phyloP scores from a whole-genome alignment of 2,797 vertebrate genomes.

The Clamator glandarius region DNA sequence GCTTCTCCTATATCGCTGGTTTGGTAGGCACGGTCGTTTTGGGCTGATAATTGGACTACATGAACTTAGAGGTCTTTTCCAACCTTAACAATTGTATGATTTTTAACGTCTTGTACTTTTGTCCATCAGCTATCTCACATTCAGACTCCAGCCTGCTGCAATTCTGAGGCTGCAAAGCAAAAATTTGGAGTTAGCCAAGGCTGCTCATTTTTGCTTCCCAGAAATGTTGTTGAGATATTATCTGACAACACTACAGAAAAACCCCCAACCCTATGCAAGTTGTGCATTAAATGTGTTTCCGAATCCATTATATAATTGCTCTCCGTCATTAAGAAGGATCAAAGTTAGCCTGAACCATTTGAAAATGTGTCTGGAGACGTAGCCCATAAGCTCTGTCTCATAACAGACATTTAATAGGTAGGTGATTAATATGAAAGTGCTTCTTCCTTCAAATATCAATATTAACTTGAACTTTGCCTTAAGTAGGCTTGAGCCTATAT shows the following conservation, averaged over 20 bases:
- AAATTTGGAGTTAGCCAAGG: background rate
- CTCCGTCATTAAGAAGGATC: conserved; percentile 38
- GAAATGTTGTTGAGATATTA: background rate
- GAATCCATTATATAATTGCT: conserved; percentile 45
- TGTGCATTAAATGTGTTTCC: background rate
- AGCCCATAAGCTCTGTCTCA: conserved; percentile 42
- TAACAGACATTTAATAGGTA: conserved; percentile 56
- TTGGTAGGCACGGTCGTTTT: too few species aligned
- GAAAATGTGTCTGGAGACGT: conserved; percentile 48
- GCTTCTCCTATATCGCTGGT: background rate
- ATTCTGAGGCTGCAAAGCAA: background rate
- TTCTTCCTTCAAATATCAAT: conserved; percentile 64
- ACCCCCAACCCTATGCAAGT: background rate
- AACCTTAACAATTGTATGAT: too few species aligned
- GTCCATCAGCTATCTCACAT: fast-evolving
- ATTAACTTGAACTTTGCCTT: conserved; percentile 71
- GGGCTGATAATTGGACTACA: too few species aligned
- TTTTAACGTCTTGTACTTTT: background rate
- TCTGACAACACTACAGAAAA: background rate
- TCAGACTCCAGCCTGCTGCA: background rate
- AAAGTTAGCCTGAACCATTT: conserved; percentile 51
- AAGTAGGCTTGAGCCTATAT: conserved; percentile 42
- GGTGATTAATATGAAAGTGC: conserved; percentile 63
- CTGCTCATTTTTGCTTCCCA: background rate
- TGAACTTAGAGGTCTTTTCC: too few species aligned